phyloP scores from a whole-genome alignment of 2,797 vertebrate species.

The Enteromius paludinosus region DNA sequence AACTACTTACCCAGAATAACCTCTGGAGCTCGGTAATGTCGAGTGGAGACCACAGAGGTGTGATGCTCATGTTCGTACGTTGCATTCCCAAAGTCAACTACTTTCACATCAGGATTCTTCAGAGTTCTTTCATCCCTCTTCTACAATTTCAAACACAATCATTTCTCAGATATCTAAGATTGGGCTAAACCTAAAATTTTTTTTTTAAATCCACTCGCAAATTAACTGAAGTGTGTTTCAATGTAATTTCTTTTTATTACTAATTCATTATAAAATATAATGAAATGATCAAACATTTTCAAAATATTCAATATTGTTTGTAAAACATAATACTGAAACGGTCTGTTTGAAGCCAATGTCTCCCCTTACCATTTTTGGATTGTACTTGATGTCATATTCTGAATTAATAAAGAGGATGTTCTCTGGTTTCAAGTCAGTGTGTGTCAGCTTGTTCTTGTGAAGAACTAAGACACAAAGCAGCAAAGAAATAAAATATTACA shows the following conservation, averaged over 20 bases:
- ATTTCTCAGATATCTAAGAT: background rate
- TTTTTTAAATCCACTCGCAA: background rate
- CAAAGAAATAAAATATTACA: conserved; percentile 33
- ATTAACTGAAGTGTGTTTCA: background rate
- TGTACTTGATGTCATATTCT: conserved; percentile 84
- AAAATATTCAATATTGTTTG: background rate
- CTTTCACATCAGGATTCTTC: conserved; percentile 88
- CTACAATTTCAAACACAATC: conserved; percentile 67
- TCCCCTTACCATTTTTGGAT: conserved; percentile 79
- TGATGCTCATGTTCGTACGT: conserved; percentile 94
- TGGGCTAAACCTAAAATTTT: background rate
- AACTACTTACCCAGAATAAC: conserved; percentile 88
- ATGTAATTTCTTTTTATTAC: background rate
- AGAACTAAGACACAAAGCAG: conserved; percentile 78
- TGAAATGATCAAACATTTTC: background rate
- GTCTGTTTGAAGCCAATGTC: background rate
- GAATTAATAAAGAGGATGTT: conserved; percentile 94
- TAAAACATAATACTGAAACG: background rate
- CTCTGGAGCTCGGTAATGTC: conserved; percentile 94
- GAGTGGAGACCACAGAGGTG: conserved; percentile 90
- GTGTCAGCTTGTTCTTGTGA: conserved; percentile 93
- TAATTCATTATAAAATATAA: background rate
- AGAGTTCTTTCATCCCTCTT: conserved; percentile 82
- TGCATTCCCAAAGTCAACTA: conserved; percentile 95
- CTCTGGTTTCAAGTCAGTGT: conserved; percentile 96